Base-by-base conservation (phyloP, 2,888 invertebrate genomes). In the Drosophila tanythrix region DNA sequence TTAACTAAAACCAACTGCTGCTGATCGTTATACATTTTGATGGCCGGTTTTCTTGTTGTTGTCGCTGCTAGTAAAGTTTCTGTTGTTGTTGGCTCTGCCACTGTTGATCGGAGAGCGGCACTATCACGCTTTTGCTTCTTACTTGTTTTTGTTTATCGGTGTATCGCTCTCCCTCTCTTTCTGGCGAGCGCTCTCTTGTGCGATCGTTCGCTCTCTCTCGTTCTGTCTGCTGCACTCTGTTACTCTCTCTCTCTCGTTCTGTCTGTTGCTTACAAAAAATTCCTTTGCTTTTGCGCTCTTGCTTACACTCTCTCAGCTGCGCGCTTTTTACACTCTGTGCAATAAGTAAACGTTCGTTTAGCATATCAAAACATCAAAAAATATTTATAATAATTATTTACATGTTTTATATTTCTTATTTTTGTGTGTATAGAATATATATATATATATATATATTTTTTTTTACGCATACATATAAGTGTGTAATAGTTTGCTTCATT, bases 1-100 rank as follows among this genome's bases (percentile, higher is more conserved):
- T 93, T 92, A 91, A 93, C 92, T 93, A 88, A 88, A 76, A 70
- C 70, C 68, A 70, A 70, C 76, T 70, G 70, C 62, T 59, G 65
- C 63, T 75, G 77, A 69, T 80, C 80, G 76, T 76, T 77, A 70
- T 84, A 87, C 84, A 84, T 88, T 74, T 85, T 82, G 85, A 70
- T 61, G 73, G 83, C 74, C 77, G 76, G 82, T 73, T 74, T 76
- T 73, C 50, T 55, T 83, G 71, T 66, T 57, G 60, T 43, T 66
- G 63, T 35, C 65, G 59, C 50, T 65, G 59, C 59, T 78, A 61
- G 68, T 70, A 53, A 31, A 38, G 46, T 76, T 76, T 70, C 55
- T 81, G 29, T 64, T 63, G 65, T 35, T 69, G 70, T 46, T 72
- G 71, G 68, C 64, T 70, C 53, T 67, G 63, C 56, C 60, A 58